Base-by-base conservation (phyloP, 2,888 invertebrate species). In the Belgica antarctica region DNA sequence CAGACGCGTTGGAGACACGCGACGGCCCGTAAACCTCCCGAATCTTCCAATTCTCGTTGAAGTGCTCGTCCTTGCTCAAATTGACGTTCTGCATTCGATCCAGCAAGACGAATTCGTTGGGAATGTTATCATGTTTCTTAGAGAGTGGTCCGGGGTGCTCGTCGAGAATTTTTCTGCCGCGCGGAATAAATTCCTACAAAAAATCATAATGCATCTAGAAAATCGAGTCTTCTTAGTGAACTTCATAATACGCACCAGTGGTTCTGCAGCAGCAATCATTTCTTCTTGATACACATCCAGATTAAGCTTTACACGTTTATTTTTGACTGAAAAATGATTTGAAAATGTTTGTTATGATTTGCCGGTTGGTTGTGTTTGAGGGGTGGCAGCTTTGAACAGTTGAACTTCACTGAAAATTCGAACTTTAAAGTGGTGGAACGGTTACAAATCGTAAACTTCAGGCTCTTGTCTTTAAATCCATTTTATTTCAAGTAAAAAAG, bases 211-310 rank as follows among this genome's bases (percentile, higher is more conserved):
- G n/a, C 62, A 62, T 41, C 62, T 17, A 5, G 25, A 70, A 71
- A 19, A 52, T 24, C 24, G 62, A 36, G 31, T 63, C 24, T 34
- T n/a, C 15, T 59, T 7, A 69, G 70, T 17, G 25, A 31, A 31
- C 41, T 57, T 69, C 31, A 71, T n/a, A 52, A 17, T 1, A 47
- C 77, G 76, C 81, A 90, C 91, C 90, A 90, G 85, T 82, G 92
- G 92, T 83, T 92, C 91, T 82, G 90, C 89, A 83, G 92, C 92
- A 85, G 92, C 90, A 82, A 92, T 92, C 90, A 92, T 92, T 82
- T 81, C 85, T 82, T 87, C 86, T 81, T 83, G 86, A 83, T 86
- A 86, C 81, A 88, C 91, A 90, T 92, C 92, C 92, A 92, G 92
- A 91, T 91, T 92, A 52, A 22, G 12, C 19, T 52, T 52, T 15